Base-by-base conservation (phyloP, 1,140 invertebrate species). In the Diprion similis region DNA sequence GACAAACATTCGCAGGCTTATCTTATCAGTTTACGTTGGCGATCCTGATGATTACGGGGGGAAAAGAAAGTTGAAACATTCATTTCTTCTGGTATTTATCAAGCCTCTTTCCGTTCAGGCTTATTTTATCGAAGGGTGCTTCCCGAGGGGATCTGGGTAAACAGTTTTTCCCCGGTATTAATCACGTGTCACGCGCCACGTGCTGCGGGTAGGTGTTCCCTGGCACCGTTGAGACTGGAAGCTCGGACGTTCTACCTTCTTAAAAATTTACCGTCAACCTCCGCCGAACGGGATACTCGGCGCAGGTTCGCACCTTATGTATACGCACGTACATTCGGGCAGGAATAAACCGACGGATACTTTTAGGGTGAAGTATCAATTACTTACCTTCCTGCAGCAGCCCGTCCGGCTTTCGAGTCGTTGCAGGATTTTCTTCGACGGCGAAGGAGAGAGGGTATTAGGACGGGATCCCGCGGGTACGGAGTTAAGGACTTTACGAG, bases 151-250 rank as follows among this genome's bases (percentile, higher is more conserved):
- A 68, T 68, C 18, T 19, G 66, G 66, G 11, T 68, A 68, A 68
- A 68, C 66, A 68, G 66, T 68, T 19, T 59, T 68, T 68, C 10
- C 24, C 24, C 10, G 66, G 37, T 68, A 68, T 68, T 68, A 68
- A 13, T 68, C 66, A 45, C 18, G 37, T 68, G 15, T 68, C 66
- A 59, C 51, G 9, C n/a, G 51, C n/a, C 51, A 59, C 51, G n/a
- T 59, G 51, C 11, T 9, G 7, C 9, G n/a, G 51, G 51, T 59
- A 59, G 24, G 24, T 59, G n/a, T 59, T 59, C n/a, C 0, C 11
- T 10, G 51, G 51, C 19, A 68, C 66, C 18, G 17, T 68, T 68
- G 15, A 68, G 15, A 19, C 10, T 3, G 66, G 18, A 68, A 18
- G 13, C 13, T 45, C 66, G 17, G 8, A 64, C 59, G 11, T 68